phyloP scores from a whole-genome alignment of 1,140 invertebrate species.

The Andricus grossulariae region DNA sequence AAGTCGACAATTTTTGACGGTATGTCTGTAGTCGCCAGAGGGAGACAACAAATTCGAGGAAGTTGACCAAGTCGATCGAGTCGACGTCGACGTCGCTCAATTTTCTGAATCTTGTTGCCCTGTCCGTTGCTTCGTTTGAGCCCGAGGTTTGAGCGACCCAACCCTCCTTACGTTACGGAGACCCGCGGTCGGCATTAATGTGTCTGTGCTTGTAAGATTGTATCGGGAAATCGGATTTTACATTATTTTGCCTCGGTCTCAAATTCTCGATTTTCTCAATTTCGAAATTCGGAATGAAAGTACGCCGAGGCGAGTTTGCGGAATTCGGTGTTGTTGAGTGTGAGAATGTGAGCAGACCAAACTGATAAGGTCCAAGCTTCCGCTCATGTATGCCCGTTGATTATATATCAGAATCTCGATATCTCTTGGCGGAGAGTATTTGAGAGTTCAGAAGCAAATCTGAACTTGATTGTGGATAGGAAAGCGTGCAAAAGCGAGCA shows the following conservation, averaged over 20 bases:
- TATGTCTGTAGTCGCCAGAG: neutral
- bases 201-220: neutral
- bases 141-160: constrained; percentile 49
- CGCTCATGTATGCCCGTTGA: neutral
- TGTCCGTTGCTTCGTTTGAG: constrained; percentile 24
- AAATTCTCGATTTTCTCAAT: neutral
- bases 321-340: no score
- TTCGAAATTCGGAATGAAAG: no score
- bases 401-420: no score
- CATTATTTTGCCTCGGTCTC: neutral
- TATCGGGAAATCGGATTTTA: constrained; percentile 7
- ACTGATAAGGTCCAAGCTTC: constrained; percentile 1
- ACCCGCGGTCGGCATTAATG: constrained; percentile 45
- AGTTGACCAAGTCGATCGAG: constrained; percentile 30
- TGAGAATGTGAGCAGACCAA: neutral
- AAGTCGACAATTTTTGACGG: neutral
- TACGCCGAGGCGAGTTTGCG: no score
- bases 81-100: constrained; percentile 37
- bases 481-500: neutral
- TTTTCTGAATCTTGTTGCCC: no score
- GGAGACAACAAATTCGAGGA: neutral
- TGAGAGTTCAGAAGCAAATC: no score
- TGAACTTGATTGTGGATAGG: no score
- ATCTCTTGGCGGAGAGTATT: no score
- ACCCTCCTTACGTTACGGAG: constrained; percentile 57